These are phyloP conservation scores for Drosophila nigritarsus DNA, from an alignment of 2,888 invertebrate genomes.

Conservation along the genomic window DNA sequence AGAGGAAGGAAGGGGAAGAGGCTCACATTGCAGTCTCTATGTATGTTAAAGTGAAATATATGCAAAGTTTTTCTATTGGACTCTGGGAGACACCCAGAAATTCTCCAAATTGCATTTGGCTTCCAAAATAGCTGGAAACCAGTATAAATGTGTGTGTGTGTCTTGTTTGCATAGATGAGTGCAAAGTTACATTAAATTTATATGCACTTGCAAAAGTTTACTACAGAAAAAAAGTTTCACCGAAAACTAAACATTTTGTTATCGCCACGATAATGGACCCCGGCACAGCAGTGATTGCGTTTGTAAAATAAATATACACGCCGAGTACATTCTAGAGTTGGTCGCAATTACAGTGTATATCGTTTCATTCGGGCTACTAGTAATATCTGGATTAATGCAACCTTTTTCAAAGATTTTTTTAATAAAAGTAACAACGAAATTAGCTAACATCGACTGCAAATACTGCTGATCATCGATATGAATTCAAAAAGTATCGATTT, in stretches of 20 bases:
- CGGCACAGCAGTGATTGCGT: slow-evolving; percentile 52
- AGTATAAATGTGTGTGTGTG: slow-evolving; percentile 1
- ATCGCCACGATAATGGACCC: slow-evolving; percentile 74
- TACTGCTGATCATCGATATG: background rate
- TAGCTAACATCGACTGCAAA: background rate
- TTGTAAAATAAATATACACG: slow-evolving; percentile 17
- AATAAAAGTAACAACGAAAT: background rate
- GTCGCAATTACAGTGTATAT: background rate
- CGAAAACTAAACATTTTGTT: slow-evolving; percentile 79
- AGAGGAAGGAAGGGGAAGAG: background rate
- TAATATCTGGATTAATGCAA: too few relatives aligned
- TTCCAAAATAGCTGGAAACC: slow-evolving; percentile 43
- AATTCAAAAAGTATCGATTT: background rate
- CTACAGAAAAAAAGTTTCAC: slow-evolving; percentile 68
- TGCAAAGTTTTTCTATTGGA: slow-evolving; percentile 67
- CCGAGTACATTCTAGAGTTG: background rate
- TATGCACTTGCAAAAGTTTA: slow-evolving; percentile 76
- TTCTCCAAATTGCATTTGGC: slow-evolving; percentile 64
- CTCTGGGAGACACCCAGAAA: slow-evolving; percentile 49
- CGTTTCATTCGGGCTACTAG: background rate
- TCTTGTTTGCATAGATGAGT: slow-evolving; percentile 73
- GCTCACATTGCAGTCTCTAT: slow-evolving; percentile 25
- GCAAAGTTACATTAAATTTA: slow-evolving; percentile 78
- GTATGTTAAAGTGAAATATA: slow-evolving; percentile 67
- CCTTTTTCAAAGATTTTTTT: background rate